Base-by-base conservation (phyloP, 2,113 vertebrate species). In the Ailurus styani region DNA sequence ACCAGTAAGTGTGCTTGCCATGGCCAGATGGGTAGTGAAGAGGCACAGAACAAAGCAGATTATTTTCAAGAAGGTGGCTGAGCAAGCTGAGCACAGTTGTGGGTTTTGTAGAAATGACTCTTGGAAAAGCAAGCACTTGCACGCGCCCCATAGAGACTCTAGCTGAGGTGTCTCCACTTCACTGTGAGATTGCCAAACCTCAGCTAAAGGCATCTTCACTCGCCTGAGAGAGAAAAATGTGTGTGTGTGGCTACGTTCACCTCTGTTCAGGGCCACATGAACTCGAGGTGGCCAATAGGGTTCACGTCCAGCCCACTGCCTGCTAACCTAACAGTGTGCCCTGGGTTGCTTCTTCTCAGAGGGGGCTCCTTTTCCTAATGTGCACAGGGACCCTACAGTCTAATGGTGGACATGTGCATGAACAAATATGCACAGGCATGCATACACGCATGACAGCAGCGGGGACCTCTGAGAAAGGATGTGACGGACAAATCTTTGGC, bases 91-190 rank as follows among this genome's bases (percentile, higher is more conserved):
- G 87, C 2, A 15, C 75, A 85, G 55, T 79, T 97, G 97, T 97
- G 97, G 87, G 95, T 94, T 97, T 96, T 97, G 50, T 52, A 55
- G 42, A 95, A 93, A 85, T 84, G 90, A 85, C 94, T 97, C 94
- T 92, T 87, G 55, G 90, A 90, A 90, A 52, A 90, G 82, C 55
- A 68, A 90, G 92, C 15, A 6, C 62, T 29, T 23, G 83, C 2
- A 31, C 5, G 27, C 50, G 13, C 27, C 55, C 21, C 3, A 0
- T 31, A 68, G 34, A 42, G 72, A 60, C 40, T 23, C 57, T 2
- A 87, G 72, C 34, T 21, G 78, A n/a, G 25, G 83, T 7, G 10
- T 45, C 15, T 84, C 54, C 31, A 55, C 54, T 72, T n/a, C 60
- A 37, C 42, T 6, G 78, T 27, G 55, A 66, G 79, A 75, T 42